Evolutionary conservation across 1,140 invertebrate genomes (phyloP).

Genomic region (Lucilia sericata): DNA sequence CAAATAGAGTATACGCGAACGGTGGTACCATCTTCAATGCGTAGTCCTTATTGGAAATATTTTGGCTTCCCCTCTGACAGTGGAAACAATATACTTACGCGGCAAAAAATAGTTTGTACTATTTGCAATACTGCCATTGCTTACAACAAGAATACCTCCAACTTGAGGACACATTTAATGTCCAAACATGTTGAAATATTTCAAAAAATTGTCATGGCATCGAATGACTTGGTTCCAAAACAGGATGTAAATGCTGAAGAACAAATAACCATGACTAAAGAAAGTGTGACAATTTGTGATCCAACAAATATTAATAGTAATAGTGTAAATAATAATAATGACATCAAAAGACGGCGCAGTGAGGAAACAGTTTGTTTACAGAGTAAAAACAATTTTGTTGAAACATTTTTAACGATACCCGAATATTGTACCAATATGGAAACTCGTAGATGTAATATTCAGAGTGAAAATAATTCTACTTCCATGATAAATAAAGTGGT

Average conservation of each 20-base stretch:
- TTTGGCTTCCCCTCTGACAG: conserved; percentile 73
- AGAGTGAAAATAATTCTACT: too few species aligned
- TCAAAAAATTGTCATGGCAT: conserved; percentile 23
- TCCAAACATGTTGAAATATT: conserved; percentile 71
- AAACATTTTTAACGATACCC: too few species aligned
- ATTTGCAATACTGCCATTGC: conserved; percentile 72
- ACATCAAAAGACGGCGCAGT: neutral
- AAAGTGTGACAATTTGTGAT: neutral
- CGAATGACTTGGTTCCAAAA: neutral
- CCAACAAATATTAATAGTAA: neutral
- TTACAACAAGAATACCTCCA: conserved; percentile 74
- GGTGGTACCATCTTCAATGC: conserved; percentile 72
- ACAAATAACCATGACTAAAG: neutral
- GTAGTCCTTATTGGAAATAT: conserved; percentile 74
- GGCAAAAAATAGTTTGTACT: conserved; percentile 72
- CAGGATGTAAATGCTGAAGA: neutral
- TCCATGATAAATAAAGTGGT: too few species aligned
- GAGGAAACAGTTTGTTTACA: neutral
- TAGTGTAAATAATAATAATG: neutral
- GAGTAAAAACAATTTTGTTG: too few species aligned
- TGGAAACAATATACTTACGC: conserved; percentile 71
- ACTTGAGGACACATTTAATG: conserved; percentile 72
- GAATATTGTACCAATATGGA: too few species aligned
- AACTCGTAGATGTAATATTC: too few species aligned
- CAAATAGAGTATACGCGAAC: conserved; percentile 54